Conservation (phyloP, 1,140 invertebrate species). For the Lepidurus packardi region DNA sequence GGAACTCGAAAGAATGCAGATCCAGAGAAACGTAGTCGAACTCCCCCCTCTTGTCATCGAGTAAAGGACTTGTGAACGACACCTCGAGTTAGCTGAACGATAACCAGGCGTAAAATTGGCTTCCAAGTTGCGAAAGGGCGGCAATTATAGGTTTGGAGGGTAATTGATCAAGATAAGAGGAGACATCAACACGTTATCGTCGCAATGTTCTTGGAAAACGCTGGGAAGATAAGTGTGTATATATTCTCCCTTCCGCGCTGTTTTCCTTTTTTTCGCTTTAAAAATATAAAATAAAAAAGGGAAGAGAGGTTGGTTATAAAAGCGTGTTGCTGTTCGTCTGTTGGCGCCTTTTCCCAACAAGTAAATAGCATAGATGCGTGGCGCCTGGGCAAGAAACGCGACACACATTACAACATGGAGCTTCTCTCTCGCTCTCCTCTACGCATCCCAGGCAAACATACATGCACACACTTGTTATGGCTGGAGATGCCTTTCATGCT, state of each 20-base stretch:
- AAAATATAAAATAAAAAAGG: neutral
- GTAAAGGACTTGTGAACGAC: neutral
- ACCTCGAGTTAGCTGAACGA: constrained; percentile 2
- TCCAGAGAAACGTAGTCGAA: neutral
- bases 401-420: constrained; percentile 19
- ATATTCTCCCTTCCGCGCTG: neutral
- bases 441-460: neutral
- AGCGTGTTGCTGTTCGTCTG: constrained; percentile 17
- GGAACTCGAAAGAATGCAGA: too few species aligned
- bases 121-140: neutral
- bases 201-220: neutral
- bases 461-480: constrained; percentile 19
- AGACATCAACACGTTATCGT: neutral
- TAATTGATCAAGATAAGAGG: constrained; percentile 7
- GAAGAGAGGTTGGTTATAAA: constrained; percentile 14
- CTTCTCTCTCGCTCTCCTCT: neutral
- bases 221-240: neutral
- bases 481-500: constrained; percentile 21
- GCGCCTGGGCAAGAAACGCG: constrained; percentile 11
- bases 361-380: constrained; percentile 14
- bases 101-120: neutral
- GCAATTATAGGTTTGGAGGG: neutral
- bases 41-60: neutral
- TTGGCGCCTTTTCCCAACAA: constrained; percentile 21
- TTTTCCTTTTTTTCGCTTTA: neutral